Percentiles rank a stretch among this genome's conserved stretches.
Evolutionary conservation across 2,113 vertebrate species (phyloP).

Genomic region (Osmerus eperlanus): DNA sequence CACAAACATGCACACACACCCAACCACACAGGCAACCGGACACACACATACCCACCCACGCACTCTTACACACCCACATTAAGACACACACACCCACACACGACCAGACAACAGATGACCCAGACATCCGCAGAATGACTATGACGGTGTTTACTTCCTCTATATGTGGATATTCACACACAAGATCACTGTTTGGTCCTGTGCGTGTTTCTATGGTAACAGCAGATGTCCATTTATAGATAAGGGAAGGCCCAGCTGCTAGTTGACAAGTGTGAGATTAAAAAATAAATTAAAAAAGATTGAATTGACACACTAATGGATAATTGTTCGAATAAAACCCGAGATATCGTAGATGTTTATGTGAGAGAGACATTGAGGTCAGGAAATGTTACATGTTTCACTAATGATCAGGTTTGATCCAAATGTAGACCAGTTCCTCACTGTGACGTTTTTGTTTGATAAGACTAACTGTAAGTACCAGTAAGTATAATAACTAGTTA

Average conservation of each 20-base stretch:
- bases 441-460: no score
- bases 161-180: conserved; percentile 1
- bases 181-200: conserved; percentile 27
- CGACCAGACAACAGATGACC: not conserved
- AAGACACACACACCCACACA: conserved; percentile 3
- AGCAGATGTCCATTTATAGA: conserved; percentile 15
- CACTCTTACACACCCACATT: conserved; percentile 9
- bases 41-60: not conserved
- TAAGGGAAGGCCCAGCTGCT: conserved; percentile 8
- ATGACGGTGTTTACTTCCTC: conserved; percentile 40
- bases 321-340: no score
- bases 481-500: no score
- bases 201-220: conserved; percentile 48
- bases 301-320: no score
- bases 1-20: not conserved
- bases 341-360: no score
- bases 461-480: no score
- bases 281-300: no score
- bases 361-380: no score
- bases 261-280: no score
- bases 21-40: not conserved
- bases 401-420: no score
- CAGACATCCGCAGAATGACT: not conserved
- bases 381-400: no score
- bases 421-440: no score